Percentiles rank a stretch among this genome's conserved stretches.
Conservation (phyloP, 2,888 invertebrate genomes). For the Panzeria rudis region DNA sequence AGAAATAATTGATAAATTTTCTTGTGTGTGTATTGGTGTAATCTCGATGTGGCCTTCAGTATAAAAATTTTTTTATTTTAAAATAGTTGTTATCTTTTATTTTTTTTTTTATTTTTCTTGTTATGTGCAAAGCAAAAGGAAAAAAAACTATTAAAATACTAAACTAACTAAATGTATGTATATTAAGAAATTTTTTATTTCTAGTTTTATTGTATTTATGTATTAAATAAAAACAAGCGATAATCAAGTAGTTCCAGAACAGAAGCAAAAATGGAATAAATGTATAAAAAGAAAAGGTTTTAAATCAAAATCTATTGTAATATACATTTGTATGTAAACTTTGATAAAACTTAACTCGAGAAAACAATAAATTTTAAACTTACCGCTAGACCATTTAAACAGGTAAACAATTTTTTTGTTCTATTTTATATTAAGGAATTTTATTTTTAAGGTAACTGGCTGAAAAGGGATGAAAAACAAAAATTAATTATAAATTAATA, state of each 20-base stretch:
- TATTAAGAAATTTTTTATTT: slow-evolving; percentile 56
- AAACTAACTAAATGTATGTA: slow-evolving; percentile 33
- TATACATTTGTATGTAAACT: slow-evolving; percentile 27
- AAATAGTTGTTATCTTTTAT: slow-evolving; percentile 31
- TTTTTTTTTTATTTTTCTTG: slow-evolving; percentile 30
- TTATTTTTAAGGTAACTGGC: slow-evolving; percentile 66
- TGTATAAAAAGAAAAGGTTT: slow-evolving; percentile 43
- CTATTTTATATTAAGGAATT: slow-evolving; percentile 63
- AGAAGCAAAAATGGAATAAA: not conserved
- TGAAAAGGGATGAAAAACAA: slow-evolving; percentile 25
- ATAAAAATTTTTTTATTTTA: slow-evolving; percentile 47
- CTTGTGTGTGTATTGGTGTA: slow-evolving; percentile 61
- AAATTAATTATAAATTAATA: slow-evolving; percentile 44
- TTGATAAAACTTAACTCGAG: slow-evolving; percentile 52
- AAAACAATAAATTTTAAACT: slow-evolving; percentile 43
- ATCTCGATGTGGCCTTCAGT: slow-evolving; percentile 72
- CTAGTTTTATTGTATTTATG: slow-evolving; percentile 40
- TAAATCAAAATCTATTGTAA: slow-evolving; percentile 58
- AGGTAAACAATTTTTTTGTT: slow-evolving; percentile 43
- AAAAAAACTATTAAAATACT: slow-evolving; percentile 52
- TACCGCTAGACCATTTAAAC: slow-evolving; percentile 47
- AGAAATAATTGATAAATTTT: slow-evolving; percentile 54
- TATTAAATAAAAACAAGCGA: slow-evolving; percentile 32
- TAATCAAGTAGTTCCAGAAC: slow-evolving; percentile 64
- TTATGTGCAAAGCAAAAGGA: slow-evolving; percentile 24